Conservation (phyloP, 2,797 vertebrate genomes). For the Sebastes nivosus region DNA sequence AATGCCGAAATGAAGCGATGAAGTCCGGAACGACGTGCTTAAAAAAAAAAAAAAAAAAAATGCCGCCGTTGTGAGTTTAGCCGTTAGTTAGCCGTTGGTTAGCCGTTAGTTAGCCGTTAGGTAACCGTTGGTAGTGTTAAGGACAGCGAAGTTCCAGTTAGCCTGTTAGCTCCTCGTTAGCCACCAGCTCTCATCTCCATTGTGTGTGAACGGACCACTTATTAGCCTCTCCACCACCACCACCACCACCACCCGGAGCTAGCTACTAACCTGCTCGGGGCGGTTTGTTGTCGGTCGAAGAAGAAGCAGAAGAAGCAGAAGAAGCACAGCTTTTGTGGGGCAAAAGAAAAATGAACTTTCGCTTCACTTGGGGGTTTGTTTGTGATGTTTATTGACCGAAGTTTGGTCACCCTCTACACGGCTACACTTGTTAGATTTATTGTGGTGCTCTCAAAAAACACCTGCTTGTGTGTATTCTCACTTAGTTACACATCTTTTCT, state of each 20-base stretch:
- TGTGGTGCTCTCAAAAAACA: constrained; percentile 29
- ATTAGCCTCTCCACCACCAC: background rate
- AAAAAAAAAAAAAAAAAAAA: constrained; percentile 2
- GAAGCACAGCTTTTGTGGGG: too few relatives aligned
- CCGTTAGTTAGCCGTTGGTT: constrained; percentile 74
- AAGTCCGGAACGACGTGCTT: constrained; percentile 64
- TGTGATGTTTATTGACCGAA: constrained; percentile 14
- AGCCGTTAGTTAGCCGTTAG: constrained; percentile 25
- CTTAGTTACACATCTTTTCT: background rate
- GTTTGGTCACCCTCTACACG: constrained; percentile 31
- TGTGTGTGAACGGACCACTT: constrained; percentile 71
- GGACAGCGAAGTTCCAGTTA: constrained; percentile 75
- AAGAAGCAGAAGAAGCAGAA: too few relatives aligned
- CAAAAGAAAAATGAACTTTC: too few relatives aligned
- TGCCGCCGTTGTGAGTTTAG: constrained; percentile 56
- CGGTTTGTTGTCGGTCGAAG: background rate
- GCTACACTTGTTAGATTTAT: constrained; percentile 72
- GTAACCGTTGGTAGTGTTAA: constrained; percentile 30
- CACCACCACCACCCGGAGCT: constrained; percentile 5
- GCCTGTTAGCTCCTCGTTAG: constrained; percentile 60
- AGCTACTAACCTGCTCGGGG: constrained; percentile 39
- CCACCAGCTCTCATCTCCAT: constrained; percentile 65
- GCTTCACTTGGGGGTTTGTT: constrained; percentile 17
- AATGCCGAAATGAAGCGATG: background rate
- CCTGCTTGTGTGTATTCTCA: constrained; percentile 54